These are phyloP conservation scores for Leptocoma aspasia DNA, from an alignment of 2,113 vertebrate genomes.

Conservation along the genomic window DNA sequence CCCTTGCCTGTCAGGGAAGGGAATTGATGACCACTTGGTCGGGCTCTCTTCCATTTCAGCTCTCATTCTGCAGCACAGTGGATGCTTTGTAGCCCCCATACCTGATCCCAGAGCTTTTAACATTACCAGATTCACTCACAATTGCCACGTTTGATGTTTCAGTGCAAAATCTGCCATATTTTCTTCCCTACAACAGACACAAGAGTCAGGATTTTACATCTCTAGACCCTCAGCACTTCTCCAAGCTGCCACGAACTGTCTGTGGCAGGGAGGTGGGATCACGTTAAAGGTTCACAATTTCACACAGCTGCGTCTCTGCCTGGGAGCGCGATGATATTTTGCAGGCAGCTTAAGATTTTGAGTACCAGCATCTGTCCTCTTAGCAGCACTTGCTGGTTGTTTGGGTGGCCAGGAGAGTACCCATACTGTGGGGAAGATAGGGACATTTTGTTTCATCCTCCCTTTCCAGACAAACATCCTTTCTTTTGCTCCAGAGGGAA, in stretches of 20 bases:
- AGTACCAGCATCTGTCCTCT: constrained; percentile 33
- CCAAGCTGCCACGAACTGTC: neutral
- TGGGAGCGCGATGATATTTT: neutral
- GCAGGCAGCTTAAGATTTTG: constrained; percentile 28
- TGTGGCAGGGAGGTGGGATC: constrained; percentile 24
- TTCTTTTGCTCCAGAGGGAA: constrained; percentile 44
- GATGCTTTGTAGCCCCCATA: neutral
- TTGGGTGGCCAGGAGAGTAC: constrained; percentile 43
- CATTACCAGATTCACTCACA: neutral
- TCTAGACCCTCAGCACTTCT: neutral
- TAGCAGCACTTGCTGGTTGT: neutral
- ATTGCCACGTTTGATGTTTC: neutral
- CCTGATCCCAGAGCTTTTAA: neutral
- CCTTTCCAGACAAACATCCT: neutral
- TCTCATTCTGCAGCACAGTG: neutral
- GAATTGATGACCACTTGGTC: neutral
- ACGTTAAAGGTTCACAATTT: constrained; percentile 51
- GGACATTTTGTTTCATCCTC: neutral
- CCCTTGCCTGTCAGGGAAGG: neutral
- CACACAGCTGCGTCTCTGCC: constrained; percentile 47
- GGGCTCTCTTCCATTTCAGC: neutral
- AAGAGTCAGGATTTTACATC: constrained; percentile 10
- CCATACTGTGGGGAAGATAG: neutral
- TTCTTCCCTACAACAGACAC: neutral
- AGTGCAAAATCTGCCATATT: neutral